phyloP scores from a whole-genome alignment of 2,113 vertebrate genomes.

The Progne subis region DNA sequence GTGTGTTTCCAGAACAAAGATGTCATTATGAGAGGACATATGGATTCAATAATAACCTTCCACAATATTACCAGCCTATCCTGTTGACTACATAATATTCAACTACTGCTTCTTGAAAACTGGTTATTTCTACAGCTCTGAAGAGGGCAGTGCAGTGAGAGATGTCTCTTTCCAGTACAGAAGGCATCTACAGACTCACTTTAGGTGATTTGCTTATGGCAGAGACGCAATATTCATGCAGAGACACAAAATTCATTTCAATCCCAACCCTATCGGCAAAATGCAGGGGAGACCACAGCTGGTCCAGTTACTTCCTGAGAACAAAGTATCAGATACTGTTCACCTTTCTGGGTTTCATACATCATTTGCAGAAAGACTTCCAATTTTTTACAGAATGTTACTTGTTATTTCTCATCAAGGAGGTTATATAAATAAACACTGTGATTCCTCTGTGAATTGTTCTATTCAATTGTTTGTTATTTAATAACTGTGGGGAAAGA shows the following conservation, averaged over 20 bases:
- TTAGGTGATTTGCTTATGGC: background rate
- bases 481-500: constrained; percentile 43
- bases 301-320: background rate
- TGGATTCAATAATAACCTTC: background rate
- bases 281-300: background rate
- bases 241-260: background rate
- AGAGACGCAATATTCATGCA: background rate
- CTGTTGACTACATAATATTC: background rate
- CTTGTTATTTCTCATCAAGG: constrained; percentile 24
- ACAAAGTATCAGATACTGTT: background rate
- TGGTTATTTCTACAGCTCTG: background rate
- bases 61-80: background rate
- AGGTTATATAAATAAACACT: constrained; percentile 33
- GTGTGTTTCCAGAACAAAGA: constrained; percentile 1
- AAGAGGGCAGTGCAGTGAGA: background rate
- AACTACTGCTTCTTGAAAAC: background rate
- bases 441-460: background rate
- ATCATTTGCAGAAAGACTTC: background rate
- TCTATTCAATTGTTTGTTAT: constrained; percentile 25
- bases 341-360: background rate
- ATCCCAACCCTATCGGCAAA: background rate
- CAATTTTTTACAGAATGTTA: background rate
- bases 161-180: background rate
- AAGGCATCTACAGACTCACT: background rate
- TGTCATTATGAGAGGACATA: constrained; percentile 14